These are phyloP conservation scores for Torymus auratus DNA, from an alignment of 2,888 invertebrate species.

Conservation along the genomic window DNA sequence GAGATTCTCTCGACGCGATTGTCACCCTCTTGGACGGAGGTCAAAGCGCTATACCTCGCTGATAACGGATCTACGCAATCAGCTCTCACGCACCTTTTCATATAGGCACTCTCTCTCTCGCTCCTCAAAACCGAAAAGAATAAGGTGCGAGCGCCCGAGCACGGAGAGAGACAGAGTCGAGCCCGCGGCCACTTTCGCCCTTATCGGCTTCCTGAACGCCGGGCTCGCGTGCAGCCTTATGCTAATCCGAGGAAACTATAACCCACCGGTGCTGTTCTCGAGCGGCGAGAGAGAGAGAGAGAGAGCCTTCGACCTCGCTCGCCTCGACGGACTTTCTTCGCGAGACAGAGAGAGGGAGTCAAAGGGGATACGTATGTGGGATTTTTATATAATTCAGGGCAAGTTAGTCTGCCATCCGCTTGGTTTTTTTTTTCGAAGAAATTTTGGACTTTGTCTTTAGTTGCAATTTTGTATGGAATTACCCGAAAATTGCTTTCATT, in stretches of 20 bases:
- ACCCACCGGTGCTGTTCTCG: conserved; percentile 55
- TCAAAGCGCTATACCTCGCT: background rate
- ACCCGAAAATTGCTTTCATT: too few species aligned
- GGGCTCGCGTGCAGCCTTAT: conserved; percentile 73
- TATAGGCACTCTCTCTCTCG: background rate
- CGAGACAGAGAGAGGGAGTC: too few species aligned
- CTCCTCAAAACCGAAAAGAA: conserved; percentile 20
- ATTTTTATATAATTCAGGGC: conserved; percentile 22
- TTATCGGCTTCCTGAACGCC: conserved; percentile 69
- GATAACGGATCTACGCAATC: conserved; percentile 24
- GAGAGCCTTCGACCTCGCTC: too few species aligned
- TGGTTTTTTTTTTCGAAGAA: too few species aligned
- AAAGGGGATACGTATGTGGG: too few species aligned
- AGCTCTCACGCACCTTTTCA: background rate
- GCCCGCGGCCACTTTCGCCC: conserved; percentile 50
- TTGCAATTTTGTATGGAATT: too few species aligned
- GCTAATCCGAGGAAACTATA: conserved; percentile 72
- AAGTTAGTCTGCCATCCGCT: background rate
- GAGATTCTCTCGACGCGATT: too few species aligned
- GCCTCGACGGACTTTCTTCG: too few species aligned
- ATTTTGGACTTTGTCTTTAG: too few species aligned
- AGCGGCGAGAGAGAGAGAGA: too few species aligned
- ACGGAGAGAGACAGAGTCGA: conserved; percentile 53
- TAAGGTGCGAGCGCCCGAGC: too few species aligned
- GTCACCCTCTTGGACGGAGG: background rate